Evolutionary conservation across 2,113 vertebrate genomes (phyloP), one percentile per base, ranked within the genome.

Genomic region (Monarcha castaneiventris): DNA sequence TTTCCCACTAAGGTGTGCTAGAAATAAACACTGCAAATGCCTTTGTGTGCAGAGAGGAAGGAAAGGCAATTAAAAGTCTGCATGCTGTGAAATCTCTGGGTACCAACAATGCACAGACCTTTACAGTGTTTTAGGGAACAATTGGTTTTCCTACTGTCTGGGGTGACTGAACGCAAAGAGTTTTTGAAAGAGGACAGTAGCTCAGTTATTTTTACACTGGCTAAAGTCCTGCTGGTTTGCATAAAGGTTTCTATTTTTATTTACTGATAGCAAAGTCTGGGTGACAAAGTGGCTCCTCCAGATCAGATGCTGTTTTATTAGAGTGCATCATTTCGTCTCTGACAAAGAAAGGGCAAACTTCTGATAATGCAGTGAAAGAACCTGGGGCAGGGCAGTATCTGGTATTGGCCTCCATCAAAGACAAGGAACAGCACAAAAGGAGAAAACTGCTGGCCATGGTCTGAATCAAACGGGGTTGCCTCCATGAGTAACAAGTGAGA

Each of bases 1-100:
- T 92, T 84, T 32, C 67, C 35, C 32, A 37, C 56, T 74, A 80
- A 83, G 83, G 43, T 81, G 27, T 13, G 7, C 46, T 66, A 30
- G 54, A 92, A 58, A 62, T 13, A 84, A 96, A 87, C 22, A 13
- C 41, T 69, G 49, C 51, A 69, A 54, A 49, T 84, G 49, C 71
- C 72, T 69, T 91, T n/a, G 37, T 58, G 80, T 88, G 39, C 43
- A 33, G 83, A 55, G 85, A 54, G n/a, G 32, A 55, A 68, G 33
- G 49, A 69, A 33, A 87, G 66, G 69, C 88, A 94, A 95, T 93
- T 95, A 95, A n/a, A 92, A 82, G 48, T 77, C 64, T 76, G 51
- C 80, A 35, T 64, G 71, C 92, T 96, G 77, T 95, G 95, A 87
- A 67, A 89, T 90, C 59, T 87, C 69, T 58, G 80, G 20, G 35